These are phyloP conservation scores for Sebastes elongatus DNA, from an alignment of 2,797 vertebrate species.

Conservation along the genomic window DNA sequence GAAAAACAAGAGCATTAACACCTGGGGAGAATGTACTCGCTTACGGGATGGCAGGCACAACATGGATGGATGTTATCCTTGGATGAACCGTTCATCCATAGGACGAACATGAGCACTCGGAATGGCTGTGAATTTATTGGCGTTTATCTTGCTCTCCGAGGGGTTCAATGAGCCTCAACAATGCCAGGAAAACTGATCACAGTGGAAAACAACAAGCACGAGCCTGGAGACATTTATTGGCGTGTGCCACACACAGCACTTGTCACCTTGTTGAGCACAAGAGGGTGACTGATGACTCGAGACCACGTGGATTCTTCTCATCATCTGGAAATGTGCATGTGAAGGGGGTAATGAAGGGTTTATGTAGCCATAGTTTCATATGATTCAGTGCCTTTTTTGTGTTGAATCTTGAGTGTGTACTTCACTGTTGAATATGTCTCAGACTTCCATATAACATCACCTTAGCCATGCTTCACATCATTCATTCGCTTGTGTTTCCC, in stretches of 20 bases:
- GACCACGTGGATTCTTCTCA: neutral
- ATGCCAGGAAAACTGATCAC: constrained; percentile 20
- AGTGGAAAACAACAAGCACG: constrained; percentile 23
- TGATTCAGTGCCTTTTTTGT: neutral
- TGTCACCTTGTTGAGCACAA: constrained; percentile 44
- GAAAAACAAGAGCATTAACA: constrained; percentile 24
- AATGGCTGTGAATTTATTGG: constrained; percentile 54
- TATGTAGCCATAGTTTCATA: neutral
- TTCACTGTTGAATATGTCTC: neutral
- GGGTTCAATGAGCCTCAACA: constrained; percentile 42
- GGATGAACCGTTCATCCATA: constrained; percentile 60
- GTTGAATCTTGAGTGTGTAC: neutral
- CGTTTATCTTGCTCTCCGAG: constrained; percentile 39
- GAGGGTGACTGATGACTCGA: constrained; percentile 39
- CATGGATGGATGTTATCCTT: constrained; percentile 58
- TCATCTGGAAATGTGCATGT: constrained; percentile 20
- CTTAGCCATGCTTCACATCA: neutral
- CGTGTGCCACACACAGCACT: constrained; percentile 19
- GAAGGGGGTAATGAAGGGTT: constrained; percentile 15
- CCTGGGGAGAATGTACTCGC: constrained; percentile 24
- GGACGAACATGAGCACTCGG: constrained; percentile 30
- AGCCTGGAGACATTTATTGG: constrained; percentile 41
- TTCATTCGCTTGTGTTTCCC: neutral
- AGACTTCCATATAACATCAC: neutral
- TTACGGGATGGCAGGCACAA: constrained; percentile 34